Percentiles rank a stretch among this genome's conserved stretches.
Evolutionary conservation across 2,113 vertebrate genomes (phyloP).

Genomic region (Tyto alba): DNA sequence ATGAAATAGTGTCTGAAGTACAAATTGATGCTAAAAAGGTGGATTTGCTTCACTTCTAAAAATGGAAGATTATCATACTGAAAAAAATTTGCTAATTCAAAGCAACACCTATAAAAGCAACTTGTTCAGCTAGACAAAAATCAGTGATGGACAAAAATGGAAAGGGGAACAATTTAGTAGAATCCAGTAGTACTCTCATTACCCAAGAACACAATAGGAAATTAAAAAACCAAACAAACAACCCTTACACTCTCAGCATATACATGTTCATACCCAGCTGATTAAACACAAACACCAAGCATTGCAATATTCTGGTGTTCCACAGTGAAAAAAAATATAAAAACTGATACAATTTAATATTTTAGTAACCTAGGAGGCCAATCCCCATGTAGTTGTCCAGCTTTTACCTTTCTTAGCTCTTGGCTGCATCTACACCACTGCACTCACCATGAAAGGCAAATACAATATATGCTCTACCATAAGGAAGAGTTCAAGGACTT

Average conservation of each 20-base stretch:
- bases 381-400: neutral
- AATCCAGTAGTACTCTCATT: neutral
- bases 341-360: neutral
- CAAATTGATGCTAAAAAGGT: neutral
- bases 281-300: neutral
- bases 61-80: neutral
- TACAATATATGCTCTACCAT: neutral
- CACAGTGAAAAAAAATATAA: neutral
- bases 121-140: neutral
- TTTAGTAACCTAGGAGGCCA: neutral
- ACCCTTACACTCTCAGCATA: neutral
- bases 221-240: too few relatives aligned
- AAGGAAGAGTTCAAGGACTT: neutral
- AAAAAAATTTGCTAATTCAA: neutral
- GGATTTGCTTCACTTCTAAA: neutral
- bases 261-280: neutral
- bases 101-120: neutral
- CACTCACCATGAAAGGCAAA: neutral
- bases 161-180: neutral
- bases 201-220: neutral
- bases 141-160: neutral
- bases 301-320: neutral
- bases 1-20: slow-evolving; percentile 13
- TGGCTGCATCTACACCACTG: neutral
- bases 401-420: neutral